phyloP scores from a whole-genome alignment of 2,888 invertebrate species.

The Theretra japonica region DNA sequence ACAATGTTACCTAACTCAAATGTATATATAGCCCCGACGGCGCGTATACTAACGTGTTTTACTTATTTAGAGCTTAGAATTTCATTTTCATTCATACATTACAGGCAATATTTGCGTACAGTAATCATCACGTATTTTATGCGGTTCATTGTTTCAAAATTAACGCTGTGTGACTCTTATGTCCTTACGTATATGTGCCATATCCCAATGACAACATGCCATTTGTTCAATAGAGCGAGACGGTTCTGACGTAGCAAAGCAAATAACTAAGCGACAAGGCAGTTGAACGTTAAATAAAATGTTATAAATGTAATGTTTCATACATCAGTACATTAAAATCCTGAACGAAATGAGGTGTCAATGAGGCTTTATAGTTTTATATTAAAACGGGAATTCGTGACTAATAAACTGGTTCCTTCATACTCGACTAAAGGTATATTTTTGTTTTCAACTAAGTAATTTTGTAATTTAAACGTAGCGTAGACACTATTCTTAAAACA shows the following conservation, averaged over 20 bases:
- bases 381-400: background rate
- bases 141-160: slow-evolving; percentile 32
- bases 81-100: slow-evolving; percentile 39
- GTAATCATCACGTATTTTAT: slow-evolving; percentile 48
- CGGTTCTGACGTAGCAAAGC: background rate
- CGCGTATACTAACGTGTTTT: background rate
- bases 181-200: background rate
- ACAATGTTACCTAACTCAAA: too few species aligned
- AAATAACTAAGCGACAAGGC: background rate
- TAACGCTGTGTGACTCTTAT: background rate
- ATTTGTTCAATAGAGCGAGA: background rate
- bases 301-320: background rate
- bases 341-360: background rate
- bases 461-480: background rate
- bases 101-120: slow-evolving; percentile 38
- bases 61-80: background rate
- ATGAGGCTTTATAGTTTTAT: background rate
- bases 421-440: background rate
- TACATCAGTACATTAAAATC: background rate
- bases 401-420: background rate
- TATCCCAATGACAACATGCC: background rate
- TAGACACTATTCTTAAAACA: background rate
- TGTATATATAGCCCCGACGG: too few species aligned
- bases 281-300: background rate
- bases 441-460: background rate